Conservation (phyloP, 1,140 invertebrate genomes). For the Melipona quadrifasciata region DNA sequence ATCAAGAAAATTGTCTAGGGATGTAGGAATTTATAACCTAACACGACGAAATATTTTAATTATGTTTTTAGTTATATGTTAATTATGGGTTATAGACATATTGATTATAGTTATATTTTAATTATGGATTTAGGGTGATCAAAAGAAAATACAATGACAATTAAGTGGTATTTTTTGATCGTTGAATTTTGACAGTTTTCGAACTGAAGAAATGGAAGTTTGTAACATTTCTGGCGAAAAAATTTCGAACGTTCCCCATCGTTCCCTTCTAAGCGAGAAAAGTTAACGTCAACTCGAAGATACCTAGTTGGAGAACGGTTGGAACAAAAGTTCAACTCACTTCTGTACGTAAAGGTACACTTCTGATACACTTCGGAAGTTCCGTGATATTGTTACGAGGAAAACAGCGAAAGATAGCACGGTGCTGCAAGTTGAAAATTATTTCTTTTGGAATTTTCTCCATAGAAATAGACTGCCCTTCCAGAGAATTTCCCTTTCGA, state of each 20-base stretch:
- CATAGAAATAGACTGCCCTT: background rate
- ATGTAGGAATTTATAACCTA: background rate
- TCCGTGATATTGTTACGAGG: constrained; percentile 15
- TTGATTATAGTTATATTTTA: too few relatives aligned
- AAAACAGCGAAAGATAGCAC: constrained; percentile 12
- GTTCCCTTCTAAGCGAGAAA: background rate
- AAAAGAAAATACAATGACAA: too few relatives aligned
- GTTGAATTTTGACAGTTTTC: too few relatives aligned
- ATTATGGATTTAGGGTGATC: background rate
- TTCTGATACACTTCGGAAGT: constrained; percentile 22
- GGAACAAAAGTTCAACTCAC: constrained; percentile 6
- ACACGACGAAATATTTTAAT: background rate
- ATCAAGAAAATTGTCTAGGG: background rate
- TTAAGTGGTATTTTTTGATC: too few relatives aligned
- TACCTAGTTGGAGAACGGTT: background rate
- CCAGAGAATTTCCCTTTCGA: background rate
- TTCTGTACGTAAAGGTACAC: constrained; percentile 1
- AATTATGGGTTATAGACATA: too few relatives aligned
- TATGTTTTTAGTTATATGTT: background rate
- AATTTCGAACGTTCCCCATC: background rate
- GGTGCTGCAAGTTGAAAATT: constrained; percentile 6
- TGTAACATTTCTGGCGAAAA: too few relatives aligned
- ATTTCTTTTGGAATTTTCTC: constrained; percentile 5
- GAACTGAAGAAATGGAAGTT: too few relatives aligned
- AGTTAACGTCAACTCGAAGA: background rate